phyloP scores from a whole-genome alignment of 1,140 invertebrate genomes.

The Procambarus clarkii region DNA sequence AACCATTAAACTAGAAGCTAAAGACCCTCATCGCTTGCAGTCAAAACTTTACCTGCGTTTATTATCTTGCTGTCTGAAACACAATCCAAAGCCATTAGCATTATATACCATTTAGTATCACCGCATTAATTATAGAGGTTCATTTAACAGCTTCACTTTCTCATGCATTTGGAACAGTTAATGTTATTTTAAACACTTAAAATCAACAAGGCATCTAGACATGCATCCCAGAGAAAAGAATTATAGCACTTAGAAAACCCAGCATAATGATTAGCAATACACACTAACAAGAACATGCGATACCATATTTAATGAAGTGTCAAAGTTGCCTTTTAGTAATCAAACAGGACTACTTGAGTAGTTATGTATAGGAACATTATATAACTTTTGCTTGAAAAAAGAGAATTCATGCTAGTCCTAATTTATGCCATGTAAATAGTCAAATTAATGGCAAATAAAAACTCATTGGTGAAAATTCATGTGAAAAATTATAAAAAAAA shows the following conservation, averaged over 20 bases:
- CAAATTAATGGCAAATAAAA: too few relatives aligned
- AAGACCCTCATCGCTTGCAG: background rate
- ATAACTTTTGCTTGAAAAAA: too few relatives aligned
- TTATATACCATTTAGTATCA: background rate
- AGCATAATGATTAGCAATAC: background rate
- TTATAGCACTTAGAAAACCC: background rate
- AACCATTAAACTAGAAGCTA: background rate
- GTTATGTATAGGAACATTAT: too few relatives aligned
- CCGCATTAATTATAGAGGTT: background rate
- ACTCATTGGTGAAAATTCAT: too few relatives aligned
- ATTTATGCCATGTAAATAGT: too few relatives aligned
- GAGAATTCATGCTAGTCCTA: too few relatives aligned
- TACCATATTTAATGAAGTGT: background rate
- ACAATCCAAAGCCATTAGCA: background rate
- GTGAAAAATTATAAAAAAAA: too few relatives aligned
- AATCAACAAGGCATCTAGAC: background rate
- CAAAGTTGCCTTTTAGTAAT: too few relatives aligned
- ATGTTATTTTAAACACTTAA: background rate
- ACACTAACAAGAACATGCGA: background rate
- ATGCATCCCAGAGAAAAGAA: background rate
- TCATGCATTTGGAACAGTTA: background rate
- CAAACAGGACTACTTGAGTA: too few relatives aligned
- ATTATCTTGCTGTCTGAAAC: background rate
- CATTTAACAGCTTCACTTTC: background rate
- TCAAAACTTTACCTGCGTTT: background rate